These are phyloP conservation scores for Ephestia elutella DNA, from an alignment of 1,140 invertebrate genomes.

Conservation along the genomic window DNA sequence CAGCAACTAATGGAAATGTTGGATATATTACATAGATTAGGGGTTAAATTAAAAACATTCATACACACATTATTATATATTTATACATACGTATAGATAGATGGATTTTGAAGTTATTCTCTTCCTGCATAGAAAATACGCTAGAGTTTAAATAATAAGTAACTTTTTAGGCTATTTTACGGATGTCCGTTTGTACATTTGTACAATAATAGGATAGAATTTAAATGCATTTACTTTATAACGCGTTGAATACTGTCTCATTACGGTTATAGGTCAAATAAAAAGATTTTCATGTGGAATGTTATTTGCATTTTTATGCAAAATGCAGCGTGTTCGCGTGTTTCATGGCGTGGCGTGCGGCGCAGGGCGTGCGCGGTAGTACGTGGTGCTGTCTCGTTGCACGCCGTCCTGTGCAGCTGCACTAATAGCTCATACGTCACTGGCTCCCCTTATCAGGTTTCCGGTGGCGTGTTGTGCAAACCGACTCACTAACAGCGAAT, in stretches of 20 bases:
- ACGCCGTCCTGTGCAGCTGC: neutral
- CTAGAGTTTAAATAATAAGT: too few species aligned
- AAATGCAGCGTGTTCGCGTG: conserved; percentile 5
- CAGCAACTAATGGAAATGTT: too few species aligned
- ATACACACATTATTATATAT: too few species aligned
- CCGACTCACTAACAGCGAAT: neutral
- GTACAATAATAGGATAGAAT: too few species aligned
- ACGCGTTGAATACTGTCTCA: neutral
- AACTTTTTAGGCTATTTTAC: too few species aligned
- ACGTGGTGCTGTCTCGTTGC: neutral
- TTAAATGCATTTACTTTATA: neutral
- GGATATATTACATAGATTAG: too few species aligned
- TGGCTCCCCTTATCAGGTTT: conserved; percentile 8
- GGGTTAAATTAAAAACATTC: too few species aligned
- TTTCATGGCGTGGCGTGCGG: neutral
- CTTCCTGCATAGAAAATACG: too few species aligned
- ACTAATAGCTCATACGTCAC: conserved; percentile 7
- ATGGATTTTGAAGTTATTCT: too few species aligned
- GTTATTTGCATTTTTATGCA: conserved; percentile 3
- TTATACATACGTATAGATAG: too few species aligned
- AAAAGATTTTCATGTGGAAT: neutral
- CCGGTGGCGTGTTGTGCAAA: conserved; percentile 6
- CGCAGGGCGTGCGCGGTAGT: neutral
- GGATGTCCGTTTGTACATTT: too few species aligned
- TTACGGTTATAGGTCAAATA: neutral